These are phyloP conservation scores for Dasypogon diadema DNA, from an alignment of 2,888 invertebrate species.

Conservation along the genomic window DNA sequence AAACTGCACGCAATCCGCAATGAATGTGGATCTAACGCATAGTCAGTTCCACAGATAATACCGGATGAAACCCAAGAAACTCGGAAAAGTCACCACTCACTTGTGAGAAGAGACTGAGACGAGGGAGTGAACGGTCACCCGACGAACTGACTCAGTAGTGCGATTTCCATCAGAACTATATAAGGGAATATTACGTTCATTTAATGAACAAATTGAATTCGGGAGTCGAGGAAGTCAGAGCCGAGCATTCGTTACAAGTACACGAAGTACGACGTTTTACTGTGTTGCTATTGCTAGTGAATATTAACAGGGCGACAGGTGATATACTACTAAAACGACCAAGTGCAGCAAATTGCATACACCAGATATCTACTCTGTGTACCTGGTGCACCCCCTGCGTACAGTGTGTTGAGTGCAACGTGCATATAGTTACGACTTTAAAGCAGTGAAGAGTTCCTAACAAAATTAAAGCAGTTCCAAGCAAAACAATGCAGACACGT, in stretches of 20 bases:
- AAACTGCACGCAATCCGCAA: slow-evolving; percentile 42
- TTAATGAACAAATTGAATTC: slow-evolving; percentile 55
- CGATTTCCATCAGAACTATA: slow-evolving; percentile 52
- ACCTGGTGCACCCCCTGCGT: no score
- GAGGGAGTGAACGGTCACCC: slow-evolving; percentile 1
- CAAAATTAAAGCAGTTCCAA: neutral
- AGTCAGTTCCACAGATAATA: slow-evolving; percentile 37
- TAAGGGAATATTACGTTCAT: slow-evolving; percentile 50
- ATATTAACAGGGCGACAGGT: neutral
- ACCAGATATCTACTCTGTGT: no score
- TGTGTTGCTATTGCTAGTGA: neutral
- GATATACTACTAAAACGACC: no score
- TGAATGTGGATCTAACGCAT: slow-evolving; percentile 43
- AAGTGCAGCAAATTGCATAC: no score
- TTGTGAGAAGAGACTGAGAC: slow-evolving; percentile 13
- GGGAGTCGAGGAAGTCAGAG: slow-evolving; percentile 45
- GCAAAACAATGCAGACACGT: slow-evolving; percentile 5
- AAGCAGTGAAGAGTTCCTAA: neutral
- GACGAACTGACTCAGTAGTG: slow-evolving; percentile 9
- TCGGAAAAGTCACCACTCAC: neutral
- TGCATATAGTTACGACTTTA: neutral
- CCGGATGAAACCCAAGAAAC: slow-evolving; percentile 19
- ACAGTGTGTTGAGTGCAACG: neutral
- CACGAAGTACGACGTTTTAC: neutral
- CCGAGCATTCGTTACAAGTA: neutral